Base-by-base conservation (phyloP, 2,888 invertebrate species). In the Acrobasis consociella region DNA sequence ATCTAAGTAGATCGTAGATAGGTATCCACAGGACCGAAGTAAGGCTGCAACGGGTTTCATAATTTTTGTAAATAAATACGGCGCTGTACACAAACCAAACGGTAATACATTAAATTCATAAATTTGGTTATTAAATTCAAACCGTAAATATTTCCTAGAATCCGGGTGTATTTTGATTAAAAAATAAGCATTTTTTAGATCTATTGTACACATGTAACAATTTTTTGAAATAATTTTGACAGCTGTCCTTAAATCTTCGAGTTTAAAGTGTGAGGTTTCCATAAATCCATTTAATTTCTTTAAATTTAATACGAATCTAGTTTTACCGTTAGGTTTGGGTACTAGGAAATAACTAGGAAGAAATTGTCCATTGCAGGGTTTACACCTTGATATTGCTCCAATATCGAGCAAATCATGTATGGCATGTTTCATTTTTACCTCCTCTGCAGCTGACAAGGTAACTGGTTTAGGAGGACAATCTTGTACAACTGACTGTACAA, bases 321-420 rank as follows among this genome's bases (percentile, higher is more conserved):
- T 49, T 49, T 49, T 49, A 13, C 49, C 49, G 15, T 50, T 50
- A 16, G 17, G 50, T 50, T 50, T 50, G n/a, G 50, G 50, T 17
- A 50, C 50, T 8, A 50, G 50, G 16, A 50, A 50, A 50, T 16
- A 16, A 50, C 50, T 16, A 7, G 50, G 17, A 16, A 50, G 15
- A 16, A 50, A 50, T 50, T 50, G 50, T 16, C 50, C 50, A 9
- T 50, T 50, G 15, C 16, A 50, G n/a, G 50, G 50, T 50, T 50
- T 50, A 50, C 50, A 50, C 16, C 17, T 16, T 50, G 50, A 16
- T 49, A 49, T 15, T 49, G 49, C 49, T 15, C 49, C 49, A 49
- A 49, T 49, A 7, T 31, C 31, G 8, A 31, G 5, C 31, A 31
- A 31, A 7, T 31, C 31, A 31, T 31, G 31, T 31, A 31, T 31